Evolutionary conservation across 2,113 vertebrate species (phyloP), one percentile per base, ranked within the genome.

Genomic region (Anolis sagrei): DNA sequence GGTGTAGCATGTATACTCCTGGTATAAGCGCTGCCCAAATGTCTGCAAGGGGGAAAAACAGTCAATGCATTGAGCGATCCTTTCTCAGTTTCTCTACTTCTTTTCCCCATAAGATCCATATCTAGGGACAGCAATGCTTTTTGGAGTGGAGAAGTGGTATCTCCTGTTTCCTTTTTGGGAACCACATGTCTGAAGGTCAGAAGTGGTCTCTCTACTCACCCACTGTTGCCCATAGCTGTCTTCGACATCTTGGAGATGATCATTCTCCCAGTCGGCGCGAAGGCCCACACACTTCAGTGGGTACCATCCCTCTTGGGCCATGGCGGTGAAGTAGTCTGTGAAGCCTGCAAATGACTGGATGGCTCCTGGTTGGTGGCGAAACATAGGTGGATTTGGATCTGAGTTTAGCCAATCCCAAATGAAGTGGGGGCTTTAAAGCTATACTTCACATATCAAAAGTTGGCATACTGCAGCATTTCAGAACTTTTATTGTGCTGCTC

Each of bases 141-240:
- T 11, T 39, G 19, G 7, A 49, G 29, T 66, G 48, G 23, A 79
- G 29, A 34, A 48, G 7, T 5, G 34, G 19, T 5, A 9, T 32
- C 49, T 48, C 34, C 23, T 8, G 13, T 61, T 83, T 23, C 19
- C 18, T 27, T 29, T 7, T 32, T n/a, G n/a, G n/a, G n/a, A n/a
- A n/a, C n/a, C n/a, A n/a, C n/a, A 13, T 10, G 9, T 5, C 18
- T 36, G 25, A 4, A 19, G 6, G 18, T 66, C 21, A 2, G 74
- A 19, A 23, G 11, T 7, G 23, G 25, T 7, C 2, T 36, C 36
- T 76, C 18, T 0, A 61, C 96, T 89, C 73, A 98, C 97, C 97
- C 97, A 98, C 88, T 98, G 96, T 91, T 98, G 97, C 44, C 97
- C 97, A 0, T 98, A 98, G 90, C 97, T 97, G 92, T 98, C 97